These are phyloP conservation scores for Calosoma granatense DNA, from an alignment of 1,140 invertebrate species.

Conservation along the genomic window DNA sequence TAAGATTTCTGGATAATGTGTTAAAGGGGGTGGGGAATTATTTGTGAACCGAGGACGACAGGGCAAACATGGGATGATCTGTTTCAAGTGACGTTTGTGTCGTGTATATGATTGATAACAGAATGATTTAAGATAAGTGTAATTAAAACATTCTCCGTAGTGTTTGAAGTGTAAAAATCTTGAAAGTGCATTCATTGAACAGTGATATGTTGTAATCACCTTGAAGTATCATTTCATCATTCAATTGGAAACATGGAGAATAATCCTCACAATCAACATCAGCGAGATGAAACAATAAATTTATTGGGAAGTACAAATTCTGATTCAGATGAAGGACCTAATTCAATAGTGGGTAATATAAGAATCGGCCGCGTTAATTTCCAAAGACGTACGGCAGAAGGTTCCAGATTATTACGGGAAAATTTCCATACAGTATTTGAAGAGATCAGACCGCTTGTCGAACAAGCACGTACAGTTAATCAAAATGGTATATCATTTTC, in stretches of 20 bases:
- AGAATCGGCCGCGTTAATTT: slow-evolving; percentile 28
- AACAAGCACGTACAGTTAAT: slow-evolving; percentile 35
- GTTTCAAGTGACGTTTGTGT: background rate
- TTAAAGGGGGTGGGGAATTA: no score
- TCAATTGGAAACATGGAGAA: background rate
- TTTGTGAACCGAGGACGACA: no score
- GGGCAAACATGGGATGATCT: no score
- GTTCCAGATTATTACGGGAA: slow-evolving; percentile 36
- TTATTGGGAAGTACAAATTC: background rate
- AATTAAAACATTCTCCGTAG: no score
- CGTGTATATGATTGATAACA: background rate
- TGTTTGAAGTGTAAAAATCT: background rate
- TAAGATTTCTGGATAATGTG: no score
- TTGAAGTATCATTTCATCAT: background rate
- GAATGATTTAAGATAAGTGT: background rate
- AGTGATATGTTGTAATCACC: background rate
- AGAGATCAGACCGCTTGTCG: slow-evolving; percentile 41
- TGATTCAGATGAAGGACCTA: background rate
- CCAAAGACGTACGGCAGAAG: slow-evolving; percentile 33
- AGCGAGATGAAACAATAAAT: background rate
- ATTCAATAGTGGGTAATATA: slow-evolving; percentile 2
- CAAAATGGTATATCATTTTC: slow-evolving; percentile 19
- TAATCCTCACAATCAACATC: background rate
- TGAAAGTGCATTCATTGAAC: background rate
- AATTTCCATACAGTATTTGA: slow-evolving; percentile 42